Evolutionary conservation across 2,888 invertebrate species (phyloP).

Genomic region (Salticus scenicus): DNA sequence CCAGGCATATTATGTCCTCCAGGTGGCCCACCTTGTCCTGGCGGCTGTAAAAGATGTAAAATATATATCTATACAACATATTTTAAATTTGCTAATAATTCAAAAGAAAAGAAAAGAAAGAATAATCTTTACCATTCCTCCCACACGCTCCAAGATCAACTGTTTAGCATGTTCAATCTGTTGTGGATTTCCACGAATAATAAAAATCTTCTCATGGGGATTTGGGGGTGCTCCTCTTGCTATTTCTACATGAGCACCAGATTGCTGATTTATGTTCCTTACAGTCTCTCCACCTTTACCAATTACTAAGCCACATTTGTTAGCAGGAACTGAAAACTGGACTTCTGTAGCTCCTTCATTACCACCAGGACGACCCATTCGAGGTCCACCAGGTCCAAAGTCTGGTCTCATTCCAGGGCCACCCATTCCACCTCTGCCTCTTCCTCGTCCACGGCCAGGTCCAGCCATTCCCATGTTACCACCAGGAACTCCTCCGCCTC

Average conservation of each 20-base stretch:
- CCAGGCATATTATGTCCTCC: conserved; percentile 48
- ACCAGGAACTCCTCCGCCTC: conserved; percentile 38
- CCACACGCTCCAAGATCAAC: conserved; percentile 96
- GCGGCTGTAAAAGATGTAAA: conserved; percentile 30
- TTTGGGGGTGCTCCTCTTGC: conserved; percentile 89
- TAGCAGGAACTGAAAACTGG: conserved; percentile 92
- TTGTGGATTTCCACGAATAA: conserved; percentile 90
- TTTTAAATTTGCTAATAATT: background rate
- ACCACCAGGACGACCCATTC: conserved; percentile 55
- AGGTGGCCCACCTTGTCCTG: conserved; percentile 63
- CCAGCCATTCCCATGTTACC: conserved; percentile 40
- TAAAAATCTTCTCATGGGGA: conserved; percentile 90
- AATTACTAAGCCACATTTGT: conserved; percentile 97
- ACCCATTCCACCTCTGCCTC: conserved; percentile 76
- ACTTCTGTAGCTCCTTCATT: conserved; percentile 81
- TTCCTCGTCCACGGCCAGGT: conserved; percentile 77
- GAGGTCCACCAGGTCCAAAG: conserved; percentile 59
- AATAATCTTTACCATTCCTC: conserved; percentile 74
- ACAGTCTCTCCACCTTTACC: conserved; percentile 99
- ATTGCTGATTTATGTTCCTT: conserved; percentile 94
- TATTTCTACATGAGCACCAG: conserved; percentile 97
- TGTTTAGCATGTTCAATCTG: conserved; percentile 97
- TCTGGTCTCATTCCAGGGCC: conserved; percentile 54
- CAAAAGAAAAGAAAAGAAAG: background rate
- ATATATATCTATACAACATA: background rate